These are phyloP conservation scores for Paramormyrops kingsleyae DNA, from an alignment of 2,113 vertebrate species.

Conservation along the genomic window DNA sequence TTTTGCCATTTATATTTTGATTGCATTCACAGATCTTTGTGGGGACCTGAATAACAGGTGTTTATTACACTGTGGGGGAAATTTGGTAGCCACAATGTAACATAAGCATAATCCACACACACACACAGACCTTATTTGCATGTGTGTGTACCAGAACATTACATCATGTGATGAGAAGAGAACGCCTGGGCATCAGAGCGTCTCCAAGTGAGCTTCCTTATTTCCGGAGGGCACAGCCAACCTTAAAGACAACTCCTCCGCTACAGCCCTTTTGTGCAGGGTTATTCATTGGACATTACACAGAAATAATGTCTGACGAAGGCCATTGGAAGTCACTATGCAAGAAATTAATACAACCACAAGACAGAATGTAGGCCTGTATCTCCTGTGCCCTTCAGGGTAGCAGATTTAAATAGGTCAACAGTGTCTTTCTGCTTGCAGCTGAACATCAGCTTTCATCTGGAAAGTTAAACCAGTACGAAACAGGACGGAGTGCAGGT, in stretches of 20 bases:
- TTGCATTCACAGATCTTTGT: too few relatives aligned
- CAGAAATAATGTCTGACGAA: not conserved
- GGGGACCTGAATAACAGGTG: too few relatives aligned
- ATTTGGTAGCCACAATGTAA: too few relatives aligned
- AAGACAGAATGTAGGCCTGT: not conserved
- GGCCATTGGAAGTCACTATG: not conserved
- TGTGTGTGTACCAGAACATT: not conserved
- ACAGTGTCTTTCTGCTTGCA: slow-evolving; percentile 57
- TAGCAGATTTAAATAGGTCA: slow-evolving; percentile 55
- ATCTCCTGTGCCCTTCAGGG: not conserved
- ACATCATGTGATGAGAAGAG: not conserved
- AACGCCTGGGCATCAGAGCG: not conserved
- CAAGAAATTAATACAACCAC: not conserved
- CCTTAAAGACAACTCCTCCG: not conserved
- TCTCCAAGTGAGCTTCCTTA: not conserved
- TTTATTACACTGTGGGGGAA: too few relatives aligned
- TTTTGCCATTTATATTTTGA: too few relatives aligned
- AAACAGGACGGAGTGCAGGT: not conserved
- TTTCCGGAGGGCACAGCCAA: not conserved
- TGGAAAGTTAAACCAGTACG: slow-evolving; percentile 34
- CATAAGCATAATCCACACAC: too few relatives aligned
- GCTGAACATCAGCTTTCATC: slow-evolving; percentile 39
- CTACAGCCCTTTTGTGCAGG: not conserved
- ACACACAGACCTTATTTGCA: not conserved
- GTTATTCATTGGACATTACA: not conserved